Evolutionary conservation across 2,888 invertebrate genomes (phyloP).

Genomic region (Dryococelus australis): DNA sequence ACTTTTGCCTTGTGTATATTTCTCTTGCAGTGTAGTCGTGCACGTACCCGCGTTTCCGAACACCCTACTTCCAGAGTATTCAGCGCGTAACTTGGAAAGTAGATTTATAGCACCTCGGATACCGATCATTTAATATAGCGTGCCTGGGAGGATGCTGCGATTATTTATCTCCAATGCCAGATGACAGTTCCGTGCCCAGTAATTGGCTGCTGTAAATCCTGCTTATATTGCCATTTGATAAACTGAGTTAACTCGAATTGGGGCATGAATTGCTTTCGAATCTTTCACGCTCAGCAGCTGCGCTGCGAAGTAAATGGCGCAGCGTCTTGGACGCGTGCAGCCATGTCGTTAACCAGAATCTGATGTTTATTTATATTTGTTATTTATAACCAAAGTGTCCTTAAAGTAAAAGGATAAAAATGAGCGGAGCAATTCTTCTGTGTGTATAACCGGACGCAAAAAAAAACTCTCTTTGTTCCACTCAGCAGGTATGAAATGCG

Average conservation of each 20-base stretch:
- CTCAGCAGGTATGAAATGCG: no score
- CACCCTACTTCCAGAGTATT: neutral
- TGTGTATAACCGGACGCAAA: no score
- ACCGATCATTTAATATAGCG: slow-evolving; percentile 8
- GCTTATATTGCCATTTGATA: slow-evolving; percentile 16
- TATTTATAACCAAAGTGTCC: neutral
- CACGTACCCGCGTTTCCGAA: neutral
- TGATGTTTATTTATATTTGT: neutral
- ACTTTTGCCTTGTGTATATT: no score
- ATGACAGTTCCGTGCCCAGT: neutral
- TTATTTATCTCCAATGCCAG: neutral
- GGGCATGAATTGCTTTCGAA: slow-evolving; percentile 1
- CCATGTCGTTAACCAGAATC: neutral
- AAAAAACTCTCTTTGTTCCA: no score
- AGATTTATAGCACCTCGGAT: slow-evolving; percentile 3
- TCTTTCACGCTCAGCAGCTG: neutral
- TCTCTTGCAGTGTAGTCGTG: neutral
- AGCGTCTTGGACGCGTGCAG: neutral
- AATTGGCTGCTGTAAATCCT: slow-evolving; percentile 16
- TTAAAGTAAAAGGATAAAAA: neutral
- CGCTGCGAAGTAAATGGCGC: neutral
- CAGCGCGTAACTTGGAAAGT: slow-evolving; percentile 16
- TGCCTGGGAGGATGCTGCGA: neutral
- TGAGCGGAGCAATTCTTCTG: neutral
- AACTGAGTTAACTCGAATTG: slow-evolving; percentile 8